phyloP scores from a whole-genome alignment of 2,113 vertebrate genomes.

The Prochilodus magdalenae region DNA sequence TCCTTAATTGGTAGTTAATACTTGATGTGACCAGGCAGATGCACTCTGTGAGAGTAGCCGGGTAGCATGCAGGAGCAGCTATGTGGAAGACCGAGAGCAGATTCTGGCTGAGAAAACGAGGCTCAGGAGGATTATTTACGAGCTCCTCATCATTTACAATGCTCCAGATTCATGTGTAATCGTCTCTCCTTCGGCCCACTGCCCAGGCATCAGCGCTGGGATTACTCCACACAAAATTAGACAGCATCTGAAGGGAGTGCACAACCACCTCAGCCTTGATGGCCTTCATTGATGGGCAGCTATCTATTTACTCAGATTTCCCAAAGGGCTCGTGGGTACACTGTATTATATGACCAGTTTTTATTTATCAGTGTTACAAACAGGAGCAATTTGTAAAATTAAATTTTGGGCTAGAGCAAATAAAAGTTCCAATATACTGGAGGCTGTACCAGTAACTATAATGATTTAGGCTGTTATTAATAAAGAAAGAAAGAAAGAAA shows the following conservation, averaged over 20 bases:
- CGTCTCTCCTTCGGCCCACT: conserved; percentile 55
- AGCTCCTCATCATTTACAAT: conserved; percentile 72
- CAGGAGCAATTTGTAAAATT: conserved; percentile 19
- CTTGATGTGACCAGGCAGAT: conserved; percentile 22
- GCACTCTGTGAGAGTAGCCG: conserved; percentile 50
- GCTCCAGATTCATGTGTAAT: conserved; percentile 70
- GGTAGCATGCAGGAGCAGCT: conserved; percentile 29
- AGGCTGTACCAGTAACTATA: conserved; percentile 37
- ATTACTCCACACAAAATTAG: conserved; percentile 67
- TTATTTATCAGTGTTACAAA: conserved; percentile 39
- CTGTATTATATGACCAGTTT: conserved; percentile 33
- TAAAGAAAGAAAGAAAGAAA: not conserved
- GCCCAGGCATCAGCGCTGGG: conserved; percentile 58
- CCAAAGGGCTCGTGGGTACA: conserved; percentile 37
- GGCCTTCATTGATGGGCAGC: conserved; percentile 59
- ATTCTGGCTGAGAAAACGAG: conserved; percentile 59
- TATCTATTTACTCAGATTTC: conserved; percentile 52
- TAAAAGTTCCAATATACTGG: conserved; percentile 1
- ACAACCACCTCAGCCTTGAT: conserved; percentile 60
- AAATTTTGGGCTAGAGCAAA: not conserved
- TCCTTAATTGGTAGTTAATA: not conserved
- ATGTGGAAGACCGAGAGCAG: conserved; percentile 56
- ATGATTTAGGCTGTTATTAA: not conserved
- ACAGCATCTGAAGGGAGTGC: conserved; percentile 34
- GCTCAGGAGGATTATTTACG: conserved; percentile 53